Conservation (phyloP, 1,140 invertebrate genomes). For the Leptinotarsa texana region DNA sequence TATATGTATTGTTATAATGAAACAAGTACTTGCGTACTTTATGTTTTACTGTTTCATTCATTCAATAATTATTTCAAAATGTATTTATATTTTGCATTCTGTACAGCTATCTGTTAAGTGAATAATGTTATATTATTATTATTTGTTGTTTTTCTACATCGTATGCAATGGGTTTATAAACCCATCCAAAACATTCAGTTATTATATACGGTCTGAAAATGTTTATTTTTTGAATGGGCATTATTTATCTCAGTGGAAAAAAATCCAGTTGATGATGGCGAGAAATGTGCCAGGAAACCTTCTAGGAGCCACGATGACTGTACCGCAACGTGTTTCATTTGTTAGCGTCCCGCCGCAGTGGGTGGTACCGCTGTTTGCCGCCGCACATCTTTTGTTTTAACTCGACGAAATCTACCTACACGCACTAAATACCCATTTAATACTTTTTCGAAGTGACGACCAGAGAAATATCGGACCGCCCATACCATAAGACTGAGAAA, state of each 20-base stretch:
- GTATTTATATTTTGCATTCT: too few species aligned
- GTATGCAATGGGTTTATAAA: too few species aligned
- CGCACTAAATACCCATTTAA: slow-evolving; percentile 33
- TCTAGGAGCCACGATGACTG: slow-evolving; percentile 35
- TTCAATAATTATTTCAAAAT: too few species aligned
- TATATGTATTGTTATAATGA: too few species aligned
- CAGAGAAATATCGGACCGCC: slow-evolving; percentile 26
- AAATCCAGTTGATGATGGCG: slow-evolving; percentile 5
- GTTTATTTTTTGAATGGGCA: too few species aligned
- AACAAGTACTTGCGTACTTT: too few species aligned
- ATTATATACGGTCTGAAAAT: too few species aligned
- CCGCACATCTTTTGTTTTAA: slow-evolving; percentile 35
- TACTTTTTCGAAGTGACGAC: slow-evolving; percentile 30
- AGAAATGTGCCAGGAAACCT: slow-evolving; percentile 13
- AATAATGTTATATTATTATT: too few species aligned
- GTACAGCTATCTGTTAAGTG: too few species aligned
- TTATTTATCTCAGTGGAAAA: neutral
- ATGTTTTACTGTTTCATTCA: too few species aligned
- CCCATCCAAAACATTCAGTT: too few species aligned
- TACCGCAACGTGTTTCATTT: slow-evolving; percentile 32
- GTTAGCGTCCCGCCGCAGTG: slow-evolving; percentile 33
- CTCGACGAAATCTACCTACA: slow-evolving; percentile 34
- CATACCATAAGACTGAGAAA: slow-evolving; percentile 12
- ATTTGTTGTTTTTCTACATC: too few species aligned
- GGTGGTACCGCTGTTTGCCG: slow-evolving; percentile 33